phyloP scores from a whole-genome alignment of 1,140 invertebrate species.

The Lepidotrigona ventralis region DNA sequence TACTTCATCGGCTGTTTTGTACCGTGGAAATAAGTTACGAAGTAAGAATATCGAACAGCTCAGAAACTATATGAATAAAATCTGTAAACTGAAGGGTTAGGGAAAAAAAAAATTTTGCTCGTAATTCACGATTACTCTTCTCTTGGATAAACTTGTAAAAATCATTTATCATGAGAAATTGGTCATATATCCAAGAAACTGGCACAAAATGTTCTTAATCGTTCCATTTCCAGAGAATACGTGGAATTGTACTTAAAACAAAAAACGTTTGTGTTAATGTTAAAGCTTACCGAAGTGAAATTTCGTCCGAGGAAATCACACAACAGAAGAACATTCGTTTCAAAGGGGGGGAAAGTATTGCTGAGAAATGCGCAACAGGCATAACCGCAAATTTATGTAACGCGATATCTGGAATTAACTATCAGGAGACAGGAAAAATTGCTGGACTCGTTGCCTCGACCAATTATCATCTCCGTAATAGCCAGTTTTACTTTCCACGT shows the following conservation, averaged over 20 bases:
- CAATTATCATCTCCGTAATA: constrained; percentile 30
- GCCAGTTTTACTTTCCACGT: constrained; percentile 27
- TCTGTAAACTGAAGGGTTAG: no score
- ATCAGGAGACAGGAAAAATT: constrained; percentile 29
- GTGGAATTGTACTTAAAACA: neutral
- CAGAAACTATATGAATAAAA: no score
- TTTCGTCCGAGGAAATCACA: neutral
- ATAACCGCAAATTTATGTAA: constrained; percentile 15
- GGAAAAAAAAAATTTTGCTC: no score
- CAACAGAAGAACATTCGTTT: neutral
- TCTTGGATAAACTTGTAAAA: neutral
- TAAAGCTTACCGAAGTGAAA: neutral
- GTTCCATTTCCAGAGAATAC: no score
- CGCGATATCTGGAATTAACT: constrained; percentile 29
- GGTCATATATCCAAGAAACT: neutral
- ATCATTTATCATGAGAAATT: neutral
- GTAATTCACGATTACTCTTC: no score
- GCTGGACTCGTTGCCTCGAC: neutral
- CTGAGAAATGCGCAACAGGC: neutral
- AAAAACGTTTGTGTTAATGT: neutral
- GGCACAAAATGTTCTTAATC: no score
- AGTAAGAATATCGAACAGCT: no score
- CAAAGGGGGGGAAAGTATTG: neutral
- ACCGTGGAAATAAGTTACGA: no score
- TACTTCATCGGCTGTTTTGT: no score